These are phyloP conservation scores for Heterotilapia buettikoferi DNA, from an alignment of 2,113 vertebrate species.

Conservation along the genomic window DNA sequence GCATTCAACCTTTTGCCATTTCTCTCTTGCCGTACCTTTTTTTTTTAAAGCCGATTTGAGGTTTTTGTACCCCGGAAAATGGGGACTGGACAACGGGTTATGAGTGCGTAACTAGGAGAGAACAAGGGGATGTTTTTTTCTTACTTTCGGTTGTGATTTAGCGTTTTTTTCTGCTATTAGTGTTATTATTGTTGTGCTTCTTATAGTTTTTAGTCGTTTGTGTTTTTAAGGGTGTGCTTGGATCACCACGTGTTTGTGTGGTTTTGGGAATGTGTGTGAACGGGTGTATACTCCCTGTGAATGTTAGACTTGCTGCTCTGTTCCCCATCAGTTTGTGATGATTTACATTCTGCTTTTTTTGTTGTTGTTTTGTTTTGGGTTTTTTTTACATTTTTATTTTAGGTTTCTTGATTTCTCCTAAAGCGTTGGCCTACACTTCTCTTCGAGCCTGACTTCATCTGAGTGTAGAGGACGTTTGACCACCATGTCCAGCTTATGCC, in stretches of 20 bases:
- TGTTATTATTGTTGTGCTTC: constrained; percentile 12
- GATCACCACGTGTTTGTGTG: constrained; percentile 47
- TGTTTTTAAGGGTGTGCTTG: constrained; percentile 23
- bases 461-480: constrained; percentile 60
- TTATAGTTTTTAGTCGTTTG: constrained; percentile 50
- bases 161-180: background rate
- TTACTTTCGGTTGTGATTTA: constrained; percentile 50
- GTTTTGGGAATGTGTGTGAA: constrained; percentile 24
- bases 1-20: constrained; percentile 75
- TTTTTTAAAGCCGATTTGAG: constrained; percentile 60
- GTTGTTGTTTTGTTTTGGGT: fast-evolving
- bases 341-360: constrained; percentile 35
- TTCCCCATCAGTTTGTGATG: constrained; percentile 45
- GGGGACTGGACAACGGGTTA: constrained; percentile 60
- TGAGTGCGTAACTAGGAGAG: constrained; percentile 51
- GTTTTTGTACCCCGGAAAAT: constrained; percentile 67
- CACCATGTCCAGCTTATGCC: constrained; percentile 32
- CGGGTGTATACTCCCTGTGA: constrained; percentile 10
- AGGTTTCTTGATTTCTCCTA: constrained; percentile 45
- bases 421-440: constrained; percentile 62
- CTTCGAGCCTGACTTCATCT: constrained; percentile 66
- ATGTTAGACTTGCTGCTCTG: constrained; percentile 18
- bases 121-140: constrained; percentile 49
- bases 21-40: constrained; percentile 70
- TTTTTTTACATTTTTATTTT: background rate